Conservation (phyloP, 2,888 invertebrate species). For the Malacosoma neustria region DNA sequence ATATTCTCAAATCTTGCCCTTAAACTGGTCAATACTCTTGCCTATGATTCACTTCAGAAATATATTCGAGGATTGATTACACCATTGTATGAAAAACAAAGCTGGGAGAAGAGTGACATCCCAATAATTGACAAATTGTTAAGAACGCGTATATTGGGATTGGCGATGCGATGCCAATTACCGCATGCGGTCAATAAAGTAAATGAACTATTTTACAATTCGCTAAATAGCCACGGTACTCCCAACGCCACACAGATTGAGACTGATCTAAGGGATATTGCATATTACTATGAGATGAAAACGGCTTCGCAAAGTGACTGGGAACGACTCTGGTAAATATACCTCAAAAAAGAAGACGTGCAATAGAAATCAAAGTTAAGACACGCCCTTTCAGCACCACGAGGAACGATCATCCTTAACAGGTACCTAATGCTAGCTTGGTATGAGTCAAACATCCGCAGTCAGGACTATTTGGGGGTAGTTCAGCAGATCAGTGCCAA, state of each 20-base stretch:
- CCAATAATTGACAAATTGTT: conserved; percentile 60
- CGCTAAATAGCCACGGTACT: conserved; percentile 63
- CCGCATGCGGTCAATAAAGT: conserved; percentile 76
- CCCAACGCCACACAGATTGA: conserved; percentile 40
- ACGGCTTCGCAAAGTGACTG: conserved; percentile 79
- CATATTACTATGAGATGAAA: conserved; percentile 83
- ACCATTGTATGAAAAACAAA: conserved; percentile 74
- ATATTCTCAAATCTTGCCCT: conserved; percentile 65
- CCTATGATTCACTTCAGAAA: conserved; percentile 71
- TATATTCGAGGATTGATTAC: conserved; percentile 76
- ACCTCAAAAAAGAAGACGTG: conserved; percentile 82
- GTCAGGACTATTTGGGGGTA: conserved; percentile 89
- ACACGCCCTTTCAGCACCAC: conserved; percentile 80
- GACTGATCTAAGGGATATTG: conserved; percentile 77
- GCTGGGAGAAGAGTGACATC: conserved; percentile 76
- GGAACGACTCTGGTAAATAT: conserved; percentile 84
- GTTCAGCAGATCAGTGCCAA: conserved; percentile 80
- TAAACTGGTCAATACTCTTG: conserved; percentile 70
- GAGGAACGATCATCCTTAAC: conserved; percentile 77
- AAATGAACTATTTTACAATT: conserved; percentile 72
- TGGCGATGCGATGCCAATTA: conserved; percentile 79
- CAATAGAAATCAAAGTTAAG: conserved; percentile 86
- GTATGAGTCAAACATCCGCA: conserved; percentile 83
- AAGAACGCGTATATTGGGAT: conserved; percentile 75
- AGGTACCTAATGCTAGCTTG: conserved; percentile 84